A percentile compares a stretch with the other conserved stretches of the same genome.
Evolutionary conservation across 2,797 vertebrate genomes (phyloP).

Genomic region (Galagoides demidoff): DNA sequence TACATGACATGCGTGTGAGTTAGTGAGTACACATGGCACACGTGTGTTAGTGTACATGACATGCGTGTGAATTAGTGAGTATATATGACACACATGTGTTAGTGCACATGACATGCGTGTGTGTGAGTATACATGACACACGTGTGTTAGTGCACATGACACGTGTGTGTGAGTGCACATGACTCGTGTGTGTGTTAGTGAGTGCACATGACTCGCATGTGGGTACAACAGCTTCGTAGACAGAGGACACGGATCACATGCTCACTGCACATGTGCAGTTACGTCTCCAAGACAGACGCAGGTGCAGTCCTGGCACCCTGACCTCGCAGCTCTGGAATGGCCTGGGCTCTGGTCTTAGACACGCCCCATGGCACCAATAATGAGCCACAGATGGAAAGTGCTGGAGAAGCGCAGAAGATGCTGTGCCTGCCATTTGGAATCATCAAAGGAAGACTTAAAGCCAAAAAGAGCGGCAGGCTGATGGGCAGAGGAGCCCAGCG

Average conservation of each 20-base stretch:
- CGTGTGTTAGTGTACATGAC: too few species aligned
- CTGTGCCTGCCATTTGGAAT: neutral
- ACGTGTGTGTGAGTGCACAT: too few species aligned
- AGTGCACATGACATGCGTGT: too few species aligned
- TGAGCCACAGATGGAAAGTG: neutral
- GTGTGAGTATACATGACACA: too few species aligned
- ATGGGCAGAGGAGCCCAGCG: neutral
- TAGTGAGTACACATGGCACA: too few species aligned
- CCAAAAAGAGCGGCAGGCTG: neutral
- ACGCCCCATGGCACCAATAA: neutral
- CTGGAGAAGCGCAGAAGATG: neutral
- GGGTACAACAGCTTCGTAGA: rapidly evolving
- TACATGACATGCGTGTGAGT: too few species aligned
- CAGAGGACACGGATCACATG: rapidly evolving
- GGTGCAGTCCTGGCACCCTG: neutral
- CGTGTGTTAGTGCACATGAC: too few species aligned
- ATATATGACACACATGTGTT: too few species aligned
- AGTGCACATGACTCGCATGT: rapidly evolving
- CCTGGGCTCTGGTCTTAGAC: neutral
- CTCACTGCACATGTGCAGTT: rapidly evolving
- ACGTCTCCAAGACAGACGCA: neutral
- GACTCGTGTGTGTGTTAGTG: too few species aligned
- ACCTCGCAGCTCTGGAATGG: rapidly evolving
- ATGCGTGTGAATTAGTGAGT: too few species aligned
- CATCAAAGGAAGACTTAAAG: neutral